Conservation (phyloP, 2,888 invertebrate genomes). For the Aspidiotus destructor region DNA sequence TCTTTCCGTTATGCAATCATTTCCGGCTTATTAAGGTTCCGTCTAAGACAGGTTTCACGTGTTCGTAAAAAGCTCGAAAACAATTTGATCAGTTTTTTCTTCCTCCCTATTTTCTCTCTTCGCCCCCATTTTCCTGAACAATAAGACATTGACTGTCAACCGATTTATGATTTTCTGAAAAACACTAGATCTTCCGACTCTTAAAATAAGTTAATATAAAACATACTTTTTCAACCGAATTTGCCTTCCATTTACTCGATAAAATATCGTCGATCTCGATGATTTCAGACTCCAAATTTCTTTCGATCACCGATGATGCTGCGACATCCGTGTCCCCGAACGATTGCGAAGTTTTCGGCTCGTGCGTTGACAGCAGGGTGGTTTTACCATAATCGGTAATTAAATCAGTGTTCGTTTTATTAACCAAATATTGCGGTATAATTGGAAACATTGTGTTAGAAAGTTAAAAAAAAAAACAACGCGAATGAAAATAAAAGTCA, state of each 20-base stretch:
- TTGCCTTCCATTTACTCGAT: neutral
- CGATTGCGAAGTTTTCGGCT: neutral
- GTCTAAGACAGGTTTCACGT: no score
- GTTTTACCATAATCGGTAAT: neutral
- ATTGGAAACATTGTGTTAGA: constrained; percentile 35
- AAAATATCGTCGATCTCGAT: constrained; percentile 10
- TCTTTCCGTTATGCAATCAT: no score
- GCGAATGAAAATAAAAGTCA: no score
- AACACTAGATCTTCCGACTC: no score
- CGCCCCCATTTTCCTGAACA: no score
- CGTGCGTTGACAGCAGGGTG: neutral
- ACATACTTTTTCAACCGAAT: constrained; percentile 1
- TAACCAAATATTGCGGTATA: constrained; percentile 33
- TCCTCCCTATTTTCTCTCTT: no score
- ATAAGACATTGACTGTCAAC: no score
- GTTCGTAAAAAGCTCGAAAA: no score
- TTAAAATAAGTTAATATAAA: neutral
- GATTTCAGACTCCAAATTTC: constrained; percentile 10
- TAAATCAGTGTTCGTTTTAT: neutral
- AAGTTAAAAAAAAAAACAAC: neutral
- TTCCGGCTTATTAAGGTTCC: no score
- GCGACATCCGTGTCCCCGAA: neutral
- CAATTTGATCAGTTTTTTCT: no score
- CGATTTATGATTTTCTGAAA: no score
- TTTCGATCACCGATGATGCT: constrained; percentile 7